Evolutionary conservation across 2,797 vertebrate species (phyloP).

Genomic region (Falco columbarius): DNA sequence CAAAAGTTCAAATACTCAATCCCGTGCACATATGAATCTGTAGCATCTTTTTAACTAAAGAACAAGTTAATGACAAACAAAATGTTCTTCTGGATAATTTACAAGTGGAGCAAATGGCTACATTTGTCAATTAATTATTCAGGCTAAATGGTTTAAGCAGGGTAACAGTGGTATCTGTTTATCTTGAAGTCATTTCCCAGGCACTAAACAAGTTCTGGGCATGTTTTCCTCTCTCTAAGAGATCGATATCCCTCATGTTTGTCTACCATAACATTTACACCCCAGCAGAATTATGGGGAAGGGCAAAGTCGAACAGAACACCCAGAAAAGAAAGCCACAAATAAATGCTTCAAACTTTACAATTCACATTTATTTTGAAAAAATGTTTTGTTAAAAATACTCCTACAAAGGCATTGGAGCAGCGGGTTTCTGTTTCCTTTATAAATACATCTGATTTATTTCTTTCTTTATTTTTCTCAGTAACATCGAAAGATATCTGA

Average conservation of each 20-base stretch:
- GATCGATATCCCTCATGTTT: not conserved
- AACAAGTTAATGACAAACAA: not conserved
- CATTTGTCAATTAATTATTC: not conserved
- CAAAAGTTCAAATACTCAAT: not conserved
- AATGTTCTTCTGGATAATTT: not conserved
- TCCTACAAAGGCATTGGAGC: slow-evolving; percentile 82
- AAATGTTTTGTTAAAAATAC: slow-evolving; percentile 80
- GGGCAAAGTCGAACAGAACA: not conserved
- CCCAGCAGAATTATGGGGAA: not conserved
- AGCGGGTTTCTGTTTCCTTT: slow-evolving; percentile 70
- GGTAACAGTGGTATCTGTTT: not conserved
- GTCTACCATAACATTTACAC: not conserved
- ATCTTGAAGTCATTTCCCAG: not conserved
- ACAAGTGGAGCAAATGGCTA: not conserved
- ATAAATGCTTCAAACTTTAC: slow-evolving; percentile 71
- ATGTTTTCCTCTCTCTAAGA: not conserved
- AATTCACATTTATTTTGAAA: slow-evolving; percentile 84
- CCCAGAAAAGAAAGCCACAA: slow-evolving; percentile 35
- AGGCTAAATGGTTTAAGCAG: not conserved
- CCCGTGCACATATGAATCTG: not conserved
- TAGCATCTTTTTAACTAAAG: not conserved
- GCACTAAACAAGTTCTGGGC: not conserved
- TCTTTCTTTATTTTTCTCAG: slow-evolving; percentile 63
- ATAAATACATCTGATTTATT: slow-evolving; percentile 75
- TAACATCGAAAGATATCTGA: slow-evolving; percentile 55